A percentile compares a stretch with the other conserved stretches of the same genome.
Evolutionary conservation across 2,113 vertebrate genomes (phyloP).

Genomic region (Tautogolabrus adspersus): DNA sequence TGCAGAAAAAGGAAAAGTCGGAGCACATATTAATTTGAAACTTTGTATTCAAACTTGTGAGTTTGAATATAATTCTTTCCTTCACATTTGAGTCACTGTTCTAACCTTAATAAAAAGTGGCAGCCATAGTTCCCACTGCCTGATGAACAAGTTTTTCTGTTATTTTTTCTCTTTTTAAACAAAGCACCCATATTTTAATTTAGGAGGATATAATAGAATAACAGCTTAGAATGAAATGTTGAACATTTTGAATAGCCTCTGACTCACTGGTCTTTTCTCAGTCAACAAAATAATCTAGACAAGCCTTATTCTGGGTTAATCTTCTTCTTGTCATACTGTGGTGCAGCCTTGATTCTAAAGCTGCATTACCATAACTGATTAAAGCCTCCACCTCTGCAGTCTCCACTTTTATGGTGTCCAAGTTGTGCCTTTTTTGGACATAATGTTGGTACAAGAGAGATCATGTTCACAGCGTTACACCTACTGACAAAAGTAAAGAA

Average conservation of each 20-base stretch:
- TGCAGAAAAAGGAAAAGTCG: not conserved
- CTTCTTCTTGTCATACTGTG: not conserved
- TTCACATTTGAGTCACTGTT: no score
- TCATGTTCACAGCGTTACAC: not conserved
- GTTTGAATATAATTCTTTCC: not conserved
- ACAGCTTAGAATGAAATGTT: not conserved
- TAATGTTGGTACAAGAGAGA: constrained; percentile 14
- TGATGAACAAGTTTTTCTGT: not conserved
- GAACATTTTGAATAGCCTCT: constrained; percentile 1
- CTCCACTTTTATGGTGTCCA: not conserved
- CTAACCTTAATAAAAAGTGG: not conserved
- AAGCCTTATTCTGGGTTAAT: constrained; percentile 14
- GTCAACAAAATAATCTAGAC: not conserved
- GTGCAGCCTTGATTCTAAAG: constrained; percentile 39
- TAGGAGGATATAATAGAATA: not conserved
- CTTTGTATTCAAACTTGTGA: not conserved
- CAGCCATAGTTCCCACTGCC: not conserved
- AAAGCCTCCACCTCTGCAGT: constrained; percentile 12
- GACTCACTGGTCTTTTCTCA: constrained; percentile 14
- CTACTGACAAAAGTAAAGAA: not conserved
- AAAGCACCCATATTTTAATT: not conserved
- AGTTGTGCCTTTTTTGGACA: not conserved
- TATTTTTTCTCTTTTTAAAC: not conserved
- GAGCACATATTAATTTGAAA: not conserved
- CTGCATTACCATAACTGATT: constrained; percentile 11